Evolutionary conservation across 1,140 invertebrate genomes (phyloP), one percentile per base, ranked within the genome.

Genomic region (Littorina saxatilis): DNA sequence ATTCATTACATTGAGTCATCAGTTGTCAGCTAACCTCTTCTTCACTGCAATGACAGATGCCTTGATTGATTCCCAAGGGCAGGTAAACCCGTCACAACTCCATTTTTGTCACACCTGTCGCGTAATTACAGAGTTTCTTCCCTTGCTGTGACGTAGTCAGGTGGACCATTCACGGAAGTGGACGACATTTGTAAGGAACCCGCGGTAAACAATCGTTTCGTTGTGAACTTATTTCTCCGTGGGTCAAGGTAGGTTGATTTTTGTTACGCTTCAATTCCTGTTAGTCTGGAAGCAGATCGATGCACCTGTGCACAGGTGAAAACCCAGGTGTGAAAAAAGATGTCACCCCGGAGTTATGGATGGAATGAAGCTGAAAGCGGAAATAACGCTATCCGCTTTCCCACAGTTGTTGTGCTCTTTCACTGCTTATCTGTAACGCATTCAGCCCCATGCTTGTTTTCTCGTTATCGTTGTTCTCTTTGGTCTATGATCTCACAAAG

Each of bases 151-250:
- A 78, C 76, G 76, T 78, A 66, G 55, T 39, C 76, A 78, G 76
- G 76, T 78, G 76, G 23, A 58, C n/a, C 13, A 78, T 17, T 78
- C 76, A 29, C 76, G 76, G 76, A 78, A 78, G 76, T 78, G 76
- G 55, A 0, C n/a, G 35, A 35, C 76, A 35, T 58, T 78, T 58
- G 1, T 27, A 32, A 63, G 4, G n/a, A 43, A 77, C 35, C 58
- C 23, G 55, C 32, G 50, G 76, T 78, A 78, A 78, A 78, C 76
- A 78, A 50, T 50, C 27, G 40, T 35, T 17, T 50, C 27, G 58
- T 17, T 50, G 13, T 23, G 5, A 3, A 20, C 7, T 39, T 43
- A 29, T 78, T 15, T 11, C 20, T 37, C 0, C 32, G 15, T 15
- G n/a, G 40, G 17, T n/a, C 5, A 66, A 40, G 39, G 39, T 43